Evolutionary conservation across 2,888 invertebrate genomes (phyloP).

Genomic region (Tetranychus piercei): DNA sequence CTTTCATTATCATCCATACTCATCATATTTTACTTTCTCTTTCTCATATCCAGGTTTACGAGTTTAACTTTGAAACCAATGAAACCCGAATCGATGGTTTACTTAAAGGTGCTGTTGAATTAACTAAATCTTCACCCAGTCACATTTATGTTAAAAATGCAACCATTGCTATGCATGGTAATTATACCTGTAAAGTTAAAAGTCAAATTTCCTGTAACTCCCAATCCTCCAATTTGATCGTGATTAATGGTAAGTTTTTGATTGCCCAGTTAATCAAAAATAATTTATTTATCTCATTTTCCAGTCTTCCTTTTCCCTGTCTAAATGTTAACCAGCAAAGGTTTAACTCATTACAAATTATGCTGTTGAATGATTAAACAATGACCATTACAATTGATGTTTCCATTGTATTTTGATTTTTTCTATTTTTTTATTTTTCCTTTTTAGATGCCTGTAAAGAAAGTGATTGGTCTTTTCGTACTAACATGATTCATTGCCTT

Average conservation of each 20-base stretch:
- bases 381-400: too few relatives aligned
- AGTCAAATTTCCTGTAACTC: slow-evolving; percentile 24
- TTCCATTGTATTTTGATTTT: neutral
- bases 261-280: too few relatives aligned
- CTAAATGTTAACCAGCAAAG: too few relatives aligned
- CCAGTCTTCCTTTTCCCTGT: neutral
- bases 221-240: slow-evolving; percentile 25
- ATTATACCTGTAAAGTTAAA: slow-evolving; percentile 26
- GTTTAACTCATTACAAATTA: too few relatives aligned
- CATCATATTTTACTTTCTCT: neutral
- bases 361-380: too few relatives aligned
- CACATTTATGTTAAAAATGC: slow-evolving; percentile 21
- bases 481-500: slow-evolving; percentile 26
- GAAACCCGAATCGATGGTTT: neutral
- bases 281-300: slow-evolving; percentile 8
- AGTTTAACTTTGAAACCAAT: neutral
- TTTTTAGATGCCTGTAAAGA: slow-evolving; percentile 26
- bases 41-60: neutral
- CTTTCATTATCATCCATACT: neutral
- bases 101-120: neutral
- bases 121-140: slow-evolving; percentile 18
- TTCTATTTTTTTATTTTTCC: neutral
- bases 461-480: slow-evolving; percentile 25
- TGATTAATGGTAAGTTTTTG: slow-evolving; percentile 26
- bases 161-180: slow-evolving; percentile 26